Conservation (phyloP, 2,888 invertebrate species). For the Galeruca laticollis region DNA sequence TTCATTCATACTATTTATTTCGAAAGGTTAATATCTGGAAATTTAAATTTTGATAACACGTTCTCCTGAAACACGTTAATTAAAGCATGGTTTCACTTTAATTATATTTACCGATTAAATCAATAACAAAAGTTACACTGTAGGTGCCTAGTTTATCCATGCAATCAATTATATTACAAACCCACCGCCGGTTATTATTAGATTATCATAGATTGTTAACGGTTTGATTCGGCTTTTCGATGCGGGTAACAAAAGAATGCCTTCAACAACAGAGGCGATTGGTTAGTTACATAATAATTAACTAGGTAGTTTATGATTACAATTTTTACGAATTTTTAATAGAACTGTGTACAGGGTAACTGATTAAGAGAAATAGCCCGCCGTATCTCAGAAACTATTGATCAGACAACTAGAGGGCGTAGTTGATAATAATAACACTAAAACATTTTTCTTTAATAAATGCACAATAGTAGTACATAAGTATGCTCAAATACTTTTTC, state of each 20-base stretch:
- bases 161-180: constrained; percentile 16
- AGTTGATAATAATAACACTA: too few relatives aligned
- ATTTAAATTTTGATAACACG: too few relatives aligned
- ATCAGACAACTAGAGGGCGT: too few relatives aligned
- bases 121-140: neutral
- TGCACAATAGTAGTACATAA: too few relatives aligned
- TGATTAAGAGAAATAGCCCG: too few relatives aligned
- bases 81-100: too few relatives aligned
- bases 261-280: neutral
- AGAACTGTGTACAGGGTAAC: neutral
- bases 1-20: too few relatives aligned
- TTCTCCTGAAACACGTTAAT: too few relatives aligned
- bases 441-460: too few relatives aligned
- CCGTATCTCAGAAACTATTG: too few relatives aligned
- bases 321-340: neutral
- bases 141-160: neutral
- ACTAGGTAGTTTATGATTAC: neutral
- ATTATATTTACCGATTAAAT: neutral
- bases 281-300: neutral
- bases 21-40: too few relatives aligned
- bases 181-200: constrained; percentile 18
- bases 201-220: constrained; percentile 19
- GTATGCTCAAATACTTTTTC: too few relatives aligned
- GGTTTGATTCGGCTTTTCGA: constrained; percentile 21
- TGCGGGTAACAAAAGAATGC: constrained; percentile 20